phyloP scores from a whole-genome alignment of 2,113 vertebrate genomes.

The Origma solitaria region DNA sequence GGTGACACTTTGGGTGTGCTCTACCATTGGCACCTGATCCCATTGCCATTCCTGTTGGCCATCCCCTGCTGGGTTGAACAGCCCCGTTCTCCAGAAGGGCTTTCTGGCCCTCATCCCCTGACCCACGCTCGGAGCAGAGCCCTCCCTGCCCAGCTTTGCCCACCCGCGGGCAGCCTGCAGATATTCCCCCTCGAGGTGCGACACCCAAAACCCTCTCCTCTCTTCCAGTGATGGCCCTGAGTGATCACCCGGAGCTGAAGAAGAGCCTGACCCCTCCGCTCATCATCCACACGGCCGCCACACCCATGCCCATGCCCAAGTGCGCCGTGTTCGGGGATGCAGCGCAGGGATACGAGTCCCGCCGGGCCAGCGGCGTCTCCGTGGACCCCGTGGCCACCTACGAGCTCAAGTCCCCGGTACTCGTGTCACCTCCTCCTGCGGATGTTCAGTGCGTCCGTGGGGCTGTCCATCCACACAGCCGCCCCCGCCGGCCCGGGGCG shows the following conservation, averaged over 20 bases:
- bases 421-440: rapidly evolving
- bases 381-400: slow-evolving; percentile 71
- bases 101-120: background rate
- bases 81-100: background rate
- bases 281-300: slow-evolving; percentile 95
- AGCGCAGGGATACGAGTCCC: slow-evolving; percentile 69
- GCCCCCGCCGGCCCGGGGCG: rapidly evolving
- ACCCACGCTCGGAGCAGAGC: background rate
- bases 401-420: slow-evolving; percentile 88
- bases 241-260: slow-evolving; percentile 86
- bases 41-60: background rate
- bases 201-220: background rate
- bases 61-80: background rate
- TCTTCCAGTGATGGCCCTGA: slow-evolving; percentile 82
- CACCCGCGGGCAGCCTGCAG: background rate
- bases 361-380: slow-evolving; percentile 83
- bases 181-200: background rate
- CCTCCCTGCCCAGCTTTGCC: rapidly evolving
- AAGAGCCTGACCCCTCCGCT: slow-evolving; percentile 89
- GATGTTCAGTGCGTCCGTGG: background rate
- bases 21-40: background rate
- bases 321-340: slow-evolving; percentile 75
- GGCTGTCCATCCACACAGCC: rapidly evolving
- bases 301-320: slow-evolving; percentile 93
- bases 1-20: background rate